Conservation (phyloP, 2,888 invertebrate genomes). For the Plebejus anna region DNA sequence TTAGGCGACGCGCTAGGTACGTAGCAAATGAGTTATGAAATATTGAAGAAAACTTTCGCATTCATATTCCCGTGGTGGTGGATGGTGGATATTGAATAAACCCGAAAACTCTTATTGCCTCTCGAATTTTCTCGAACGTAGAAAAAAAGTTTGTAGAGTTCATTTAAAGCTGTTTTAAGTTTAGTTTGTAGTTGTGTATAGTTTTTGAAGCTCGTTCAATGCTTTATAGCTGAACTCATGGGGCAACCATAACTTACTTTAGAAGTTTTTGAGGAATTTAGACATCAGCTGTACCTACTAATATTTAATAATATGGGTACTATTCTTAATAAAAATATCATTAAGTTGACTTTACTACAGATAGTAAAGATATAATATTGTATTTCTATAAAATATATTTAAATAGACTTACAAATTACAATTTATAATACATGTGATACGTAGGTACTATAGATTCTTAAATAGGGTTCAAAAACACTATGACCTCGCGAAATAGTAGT, state of each 20-base stretch:
- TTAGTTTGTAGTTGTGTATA: neutral
- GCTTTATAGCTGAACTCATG: neutral
- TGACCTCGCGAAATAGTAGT: conserved; percentile 11
- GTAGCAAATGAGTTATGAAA: neutral
- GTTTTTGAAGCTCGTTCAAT: neutral
- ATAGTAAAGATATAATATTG: neutral
- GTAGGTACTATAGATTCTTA: neutral
- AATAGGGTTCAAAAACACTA: neutral
- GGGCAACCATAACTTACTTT: too few species aligned
- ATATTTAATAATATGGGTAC: neutral
- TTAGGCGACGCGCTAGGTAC: too few species aligned
- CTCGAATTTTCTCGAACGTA: conserved; percentile 23
- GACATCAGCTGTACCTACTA: too few species aligned
- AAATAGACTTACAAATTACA: too few species aligned
- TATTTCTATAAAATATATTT: conserved; percentile 9
- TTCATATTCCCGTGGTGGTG: neutral
- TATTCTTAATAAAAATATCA: neutral
- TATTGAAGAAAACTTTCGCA: neutral
- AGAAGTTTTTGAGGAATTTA: too few species aligned
- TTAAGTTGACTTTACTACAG: neutral
- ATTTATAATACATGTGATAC: neutral
- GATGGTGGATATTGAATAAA: conserved; percentile 2
- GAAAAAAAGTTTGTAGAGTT: conserved; percentile 6
- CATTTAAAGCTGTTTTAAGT: conserved; percentile 1
- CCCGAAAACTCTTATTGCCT: conserved; percentile 19